Evolutionary conservation across 2,113 vertebrate species (phyloP).

Genomic region (Dasyurus viverrinus): DNA sequence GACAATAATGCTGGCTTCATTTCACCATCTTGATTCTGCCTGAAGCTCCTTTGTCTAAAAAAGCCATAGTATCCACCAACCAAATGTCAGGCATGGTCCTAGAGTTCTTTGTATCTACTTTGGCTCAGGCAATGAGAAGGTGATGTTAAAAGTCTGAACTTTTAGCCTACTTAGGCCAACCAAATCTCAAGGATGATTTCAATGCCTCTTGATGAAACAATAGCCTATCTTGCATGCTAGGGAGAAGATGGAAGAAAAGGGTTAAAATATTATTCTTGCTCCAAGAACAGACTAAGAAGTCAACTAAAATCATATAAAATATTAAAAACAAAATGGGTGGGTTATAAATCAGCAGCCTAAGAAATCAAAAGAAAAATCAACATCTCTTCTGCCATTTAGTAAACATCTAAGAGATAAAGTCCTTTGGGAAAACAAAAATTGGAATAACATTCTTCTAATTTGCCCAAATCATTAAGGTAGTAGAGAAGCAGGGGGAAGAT

Average conservation of each 20-base stretch:
- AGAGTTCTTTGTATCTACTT: no score
- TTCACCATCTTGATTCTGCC: neutral
- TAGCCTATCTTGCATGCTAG: neutral
- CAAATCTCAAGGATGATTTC: neutral
- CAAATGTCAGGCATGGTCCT: no score
- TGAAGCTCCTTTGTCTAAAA: no score
- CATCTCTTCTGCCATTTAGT: neutral
- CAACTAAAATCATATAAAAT: conserved; percentile 44
- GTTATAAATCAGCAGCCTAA: neutral
- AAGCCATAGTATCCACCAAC: no score
- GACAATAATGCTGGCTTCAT: neutral
- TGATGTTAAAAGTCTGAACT: no score
- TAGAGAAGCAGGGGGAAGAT: neutral
- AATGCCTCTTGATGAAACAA: neutral
- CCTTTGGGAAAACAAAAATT: neutral
- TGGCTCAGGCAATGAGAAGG: no score
- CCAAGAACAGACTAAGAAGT: conserved; percentile 35
- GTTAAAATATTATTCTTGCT: conserved; percentile 12
- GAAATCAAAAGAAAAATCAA: neutral
- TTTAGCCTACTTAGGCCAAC: neutral
- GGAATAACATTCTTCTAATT: neutral
- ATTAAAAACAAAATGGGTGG: neutral
- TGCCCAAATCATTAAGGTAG: neutral
- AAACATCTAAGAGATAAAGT: neutral
- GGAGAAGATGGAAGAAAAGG: neutral